These are phyloP conservation scores for Aphidius colemani DNA, from an alignment of 2,888 invertebrate genomes.

Conservation along the genomic window DNA sequence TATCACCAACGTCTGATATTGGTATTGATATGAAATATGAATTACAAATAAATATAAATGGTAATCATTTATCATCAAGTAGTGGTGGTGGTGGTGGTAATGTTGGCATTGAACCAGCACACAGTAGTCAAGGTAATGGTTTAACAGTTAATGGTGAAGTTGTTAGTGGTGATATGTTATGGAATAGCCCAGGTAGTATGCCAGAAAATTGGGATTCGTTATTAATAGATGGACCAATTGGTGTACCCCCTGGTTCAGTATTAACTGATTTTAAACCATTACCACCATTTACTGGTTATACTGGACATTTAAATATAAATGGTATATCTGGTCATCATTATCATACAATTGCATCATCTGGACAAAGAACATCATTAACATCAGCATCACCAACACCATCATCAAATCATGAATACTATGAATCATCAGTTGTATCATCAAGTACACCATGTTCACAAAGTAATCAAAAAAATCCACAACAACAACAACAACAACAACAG, in stretches of 20 bases:
- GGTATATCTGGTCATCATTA: conserved; percentile 87
- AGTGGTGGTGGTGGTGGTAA: too few species aligned
- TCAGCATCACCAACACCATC: conserved; percentile 56
- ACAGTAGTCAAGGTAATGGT: conserved; percentile 53
- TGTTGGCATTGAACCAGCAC: conserved; percentile 54
- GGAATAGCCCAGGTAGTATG: conserved; percentile 45
- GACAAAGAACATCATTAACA: conserved; percentile 54
- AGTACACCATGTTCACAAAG: conserved; percentile 59
- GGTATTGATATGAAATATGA: conserved; percentile 57
- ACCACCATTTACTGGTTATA: conserved; percentile 86
- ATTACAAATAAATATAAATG: conserved; percentile 48
- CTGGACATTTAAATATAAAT: conserved; percentile 84
- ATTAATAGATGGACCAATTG: conserved; percentile 64
- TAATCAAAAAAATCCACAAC: conserved; percentile 45
- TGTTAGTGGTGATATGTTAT: conserved; percentile 50
- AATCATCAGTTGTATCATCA: conserved; percentile 60
- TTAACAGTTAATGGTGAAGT: conserved; percentile 52
- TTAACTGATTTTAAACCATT: conserved; percentile 84
- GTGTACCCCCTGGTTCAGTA: conserved; percentile 66
- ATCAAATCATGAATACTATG: conserved; percentile 57
- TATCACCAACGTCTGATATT: conserved; percentile 43
- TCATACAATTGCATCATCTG: conserved; percentile 74
- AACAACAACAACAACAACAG: conserved; percentile 42
- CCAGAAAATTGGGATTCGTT: conserved; percentile 74
- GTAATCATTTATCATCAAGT: conserved; percentile 47